Evolutionary conservation across 2,888 invertebrate species (phyloP).

Genomic region (Metellina segmentata): DNA sequence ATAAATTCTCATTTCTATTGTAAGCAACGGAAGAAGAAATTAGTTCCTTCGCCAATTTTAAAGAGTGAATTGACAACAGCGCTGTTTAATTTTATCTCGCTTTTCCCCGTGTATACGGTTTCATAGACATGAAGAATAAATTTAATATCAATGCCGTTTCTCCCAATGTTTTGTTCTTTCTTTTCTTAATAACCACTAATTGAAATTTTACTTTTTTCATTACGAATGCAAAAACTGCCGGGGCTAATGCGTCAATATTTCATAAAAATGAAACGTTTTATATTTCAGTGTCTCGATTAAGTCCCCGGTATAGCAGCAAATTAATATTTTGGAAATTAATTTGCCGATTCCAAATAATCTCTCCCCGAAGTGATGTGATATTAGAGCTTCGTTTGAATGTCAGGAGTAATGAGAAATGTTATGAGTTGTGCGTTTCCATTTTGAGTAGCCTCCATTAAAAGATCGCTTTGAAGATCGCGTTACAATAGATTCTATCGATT

Average conservation of each 20-base stretch:
- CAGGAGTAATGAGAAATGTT: not conserved
- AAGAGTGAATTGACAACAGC: not conserved
- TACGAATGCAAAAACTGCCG: not conserved
- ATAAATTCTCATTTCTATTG: too few species aligned
- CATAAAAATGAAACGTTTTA: not conserved
- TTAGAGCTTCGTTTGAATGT: not conserved
- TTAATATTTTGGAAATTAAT: not conserved
- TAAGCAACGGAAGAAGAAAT: not conserved
- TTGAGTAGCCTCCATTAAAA: not conserved
- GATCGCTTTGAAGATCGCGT: not conserved
- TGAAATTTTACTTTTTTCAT: not conserved
- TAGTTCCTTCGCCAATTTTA: not conserved
- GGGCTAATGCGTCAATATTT: not conserved
- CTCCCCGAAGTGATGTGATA: not conserved
- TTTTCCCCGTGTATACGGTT: not conserved
- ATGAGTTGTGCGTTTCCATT: not conserved
- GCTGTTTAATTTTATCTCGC: not conserved
- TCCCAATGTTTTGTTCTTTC: not conserved
- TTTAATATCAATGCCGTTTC: not conserved
- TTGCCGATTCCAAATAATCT: not conserved
- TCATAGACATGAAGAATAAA: not conserved
- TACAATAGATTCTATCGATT: not conserved
- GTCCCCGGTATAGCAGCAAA: not conserved
- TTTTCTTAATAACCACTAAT: not conserved
- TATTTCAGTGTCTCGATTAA: not conserved